Percentiles rank a stretch among this genome's conserved stretches.
phyloP scores from a whole-genome alignment of 37 sponge, comb jelly and placozoan species.

The Geodia barretti region DNA sequence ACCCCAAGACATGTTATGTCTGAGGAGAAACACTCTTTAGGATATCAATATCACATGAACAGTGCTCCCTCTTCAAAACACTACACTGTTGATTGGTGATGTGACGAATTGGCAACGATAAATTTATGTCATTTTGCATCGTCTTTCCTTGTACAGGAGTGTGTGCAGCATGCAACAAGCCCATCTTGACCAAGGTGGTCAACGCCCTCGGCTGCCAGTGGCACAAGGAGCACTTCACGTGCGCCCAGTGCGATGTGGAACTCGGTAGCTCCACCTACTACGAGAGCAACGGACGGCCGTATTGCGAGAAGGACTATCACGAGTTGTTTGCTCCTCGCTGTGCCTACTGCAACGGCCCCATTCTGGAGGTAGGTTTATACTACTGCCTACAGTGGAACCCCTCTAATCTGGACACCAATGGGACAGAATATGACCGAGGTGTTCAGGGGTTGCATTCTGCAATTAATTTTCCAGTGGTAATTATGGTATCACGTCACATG shows the following conservation, averaged over 20 bases:
- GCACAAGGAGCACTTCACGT: constrained; percentile 98
- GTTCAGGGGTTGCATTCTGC: too few species aligned
- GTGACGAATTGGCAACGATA: not conserved
- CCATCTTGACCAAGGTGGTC: constrained; percentile 86
- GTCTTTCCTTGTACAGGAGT: constrained; percentile 31
- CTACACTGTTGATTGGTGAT: not conserved
- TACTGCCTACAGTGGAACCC: too few species aligned
- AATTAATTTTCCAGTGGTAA: not conserved
- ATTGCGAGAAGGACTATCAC: constrained; percentile 99
- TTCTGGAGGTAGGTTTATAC: constrained; percentile 78
- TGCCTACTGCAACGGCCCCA: constrained; percentile 96
- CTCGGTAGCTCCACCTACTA: constrained; percentile 83
- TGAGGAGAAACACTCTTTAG: too few species aligned
- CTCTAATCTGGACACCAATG: too few species aligned
- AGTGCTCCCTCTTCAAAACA: not conserved
- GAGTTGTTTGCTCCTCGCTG: constrained; percentile 96
- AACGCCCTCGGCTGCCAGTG: constrained; percentile 88
- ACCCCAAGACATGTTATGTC: too few species aligned
- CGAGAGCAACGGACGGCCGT: constrained; percentile 85
- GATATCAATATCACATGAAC: too few species aligned
- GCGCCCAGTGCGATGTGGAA: constrained; percentile 82
- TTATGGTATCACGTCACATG: too few species aligned
- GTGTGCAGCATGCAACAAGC: constrained; percentile 95
- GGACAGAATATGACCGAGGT: too few species aligned
- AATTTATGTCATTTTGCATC: not conserved